Evolutionary conservation across 2,113 vertebrate species (phyloP), one percentile per base, ranked within the genome.

Genomic region (Atherinomorus stipes): DNA sequence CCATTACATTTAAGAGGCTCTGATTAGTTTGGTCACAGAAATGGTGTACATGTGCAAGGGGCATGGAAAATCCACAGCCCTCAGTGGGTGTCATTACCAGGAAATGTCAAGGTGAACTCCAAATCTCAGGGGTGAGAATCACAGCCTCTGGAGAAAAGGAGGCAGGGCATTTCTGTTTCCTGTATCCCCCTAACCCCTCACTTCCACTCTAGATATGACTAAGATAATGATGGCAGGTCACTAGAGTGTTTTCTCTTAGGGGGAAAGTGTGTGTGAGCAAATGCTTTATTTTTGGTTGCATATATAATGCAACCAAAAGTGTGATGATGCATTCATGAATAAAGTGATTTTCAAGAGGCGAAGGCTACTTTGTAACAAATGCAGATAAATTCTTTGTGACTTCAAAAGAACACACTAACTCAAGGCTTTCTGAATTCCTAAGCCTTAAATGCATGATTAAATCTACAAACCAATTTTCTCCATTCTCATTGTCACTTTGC

Each of bases 71-170:
- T 11, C 80, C 40, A 28, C 26, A 66, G 51, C 67, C 42, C 23
- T 85, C 51, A 21, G 81, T 73, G 60, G 51, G 77, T 68, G 75
- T 86, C 71, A 81, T 89, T 91, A 89, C 74, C 74, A 60, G 51
- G 62, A 89, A 90, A 88, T 88, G 90, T 90, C 83, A 85, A 91
- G 87, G 87, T 90, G 80, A 77, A 66, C 77, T 53, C 45, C 1
- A 16, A 56, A 78, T 72, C 56, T 66, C 71, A 83, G 75, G 57
- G 64, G 59, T 56, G 65, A 84, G 21, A 61, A 60, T 64, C 52
- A 56, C 50, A 54, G 70, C 50, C 82, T 76, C 76, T 72, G 64
- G 76, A 53, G 84, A n/a, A 40, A 76, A 28, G 34, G 54, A 71
- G 49, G 26, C 2, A 9, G 34, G 66, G 73, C 74, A 82, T 84